Conservation (phyloP, 2,888 invertebrate species). For the Cheilosia scutellata region DNA sequence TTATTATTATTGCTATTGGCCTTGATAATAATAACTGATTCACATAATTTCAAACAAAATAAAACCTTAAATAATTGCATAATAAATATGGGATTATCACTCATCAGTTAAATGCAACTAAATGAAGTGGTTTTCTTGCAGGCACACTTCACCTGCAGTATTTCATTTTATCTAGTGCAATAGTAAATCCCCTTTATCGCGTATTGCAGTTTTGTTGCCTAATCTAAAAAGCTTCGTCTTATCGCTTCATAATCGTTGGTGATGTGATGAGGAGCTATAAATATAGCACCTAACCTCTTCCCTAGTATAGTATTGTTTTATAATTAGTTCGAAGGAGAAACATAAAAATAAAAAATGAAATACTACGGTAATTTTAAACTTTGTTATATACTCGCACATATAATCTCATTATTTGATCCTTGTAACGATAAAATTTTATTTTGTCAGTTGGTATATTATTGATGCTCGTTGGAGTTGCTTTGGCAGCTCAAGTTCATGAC, state of each 20-base stretch:
- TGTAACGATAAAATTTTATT: not conserved
- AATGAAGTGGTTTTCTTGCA: not conserved
- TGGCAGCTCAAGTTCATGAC: slow-evolving; percentile 49
- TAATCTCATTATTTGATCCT: not conserved
- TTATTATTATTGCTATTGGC: too few species aligned
- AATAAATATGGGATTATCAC: not conserved
- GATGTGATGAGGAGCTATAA: not conserved
- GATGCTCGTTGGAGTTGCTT: slow-evolving; percentile 4
- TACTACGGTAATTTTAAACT: too few species aligned
- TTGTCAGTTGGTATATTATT: not conserved
- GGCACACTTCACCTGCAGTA: not conserved
- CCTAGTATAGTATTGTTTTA: not conserved
- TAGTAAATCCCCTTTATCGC: not conserved
- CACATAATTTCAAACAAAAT: not conserved
- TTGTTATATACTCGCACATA: too few species aligned
- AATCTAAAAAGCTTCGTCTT: not conserved
- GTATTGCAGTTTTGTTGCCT: not conserved
- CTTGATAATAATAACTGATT: not conserved
- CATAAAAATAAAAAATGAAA: too few species aligned
- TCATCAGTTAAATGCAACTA: not conserved
- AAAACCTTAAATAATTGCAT: not conserved
- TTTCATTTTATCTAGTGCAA: not conserved
- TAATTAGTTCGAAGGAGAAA: too few species aligned
- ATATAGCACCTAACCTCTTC: not conserved
- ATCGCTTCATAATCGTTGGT: not conserved